Evolutionary conservation across 2,888 invertebrate genomes (phyloP).

Genomic region (Sepiola atlantica): DNA sequence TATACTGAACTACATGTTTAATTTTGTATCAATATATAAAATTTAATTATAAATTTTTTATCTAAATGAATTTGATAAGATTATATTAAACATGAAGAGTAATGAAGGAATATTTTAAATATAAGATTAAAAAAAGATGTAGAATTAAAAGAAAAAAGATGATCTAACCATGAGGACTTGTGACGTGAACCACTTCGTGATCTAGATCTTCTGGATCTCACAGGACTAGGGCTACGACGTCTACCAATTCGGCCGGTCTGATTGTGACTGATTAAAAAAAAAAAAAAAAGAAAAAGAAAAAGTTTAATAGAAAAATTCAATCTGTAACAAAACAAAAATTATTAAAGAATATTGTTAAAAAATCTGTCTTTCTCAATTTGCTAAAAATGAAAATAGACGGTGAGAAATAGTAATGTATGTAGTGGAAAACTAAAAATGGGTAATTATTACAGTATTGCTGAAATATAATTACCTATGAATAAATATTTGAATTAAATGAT

Average conservation of each 20-base stretch:
- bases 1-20: no score
- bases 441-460: no score
- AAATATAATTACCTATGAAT: no score
- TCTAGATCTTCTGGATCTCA: background rate
- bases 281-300: background rate
- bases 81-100: background rate
- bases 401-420: no score
- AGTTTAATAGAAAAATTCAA: background rate
- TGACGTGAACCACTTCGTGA: slow-evolving; percentile 44
- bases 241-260: background rate
- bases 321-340: background rate
- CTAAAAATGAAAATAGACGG: background rate
- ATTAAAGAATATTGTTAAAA: background rate
- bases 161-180: slow-evolving; percentile 42
- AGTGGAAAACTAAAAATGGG: no score
- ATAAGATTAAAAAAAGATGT: background rate
- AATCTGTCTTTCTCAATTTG: background rate
- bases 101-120: background rate
- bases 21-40: no score
- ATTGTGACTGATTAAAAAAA: background rate
- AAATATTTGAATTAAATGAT: no score
- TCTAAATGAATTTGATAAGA: background rate
- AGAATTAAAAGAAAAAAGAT: background rate
- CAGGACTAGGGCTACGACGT: background rate
- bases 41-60: no score